A percentile compares a stretch with the other conserved stretches of the same genome.
These are phyloP conservation scores for Apamea monoglypha DNA, from an alignment of 2,888 invertebrate genomes.

Conservation along the genomic window DNA sequence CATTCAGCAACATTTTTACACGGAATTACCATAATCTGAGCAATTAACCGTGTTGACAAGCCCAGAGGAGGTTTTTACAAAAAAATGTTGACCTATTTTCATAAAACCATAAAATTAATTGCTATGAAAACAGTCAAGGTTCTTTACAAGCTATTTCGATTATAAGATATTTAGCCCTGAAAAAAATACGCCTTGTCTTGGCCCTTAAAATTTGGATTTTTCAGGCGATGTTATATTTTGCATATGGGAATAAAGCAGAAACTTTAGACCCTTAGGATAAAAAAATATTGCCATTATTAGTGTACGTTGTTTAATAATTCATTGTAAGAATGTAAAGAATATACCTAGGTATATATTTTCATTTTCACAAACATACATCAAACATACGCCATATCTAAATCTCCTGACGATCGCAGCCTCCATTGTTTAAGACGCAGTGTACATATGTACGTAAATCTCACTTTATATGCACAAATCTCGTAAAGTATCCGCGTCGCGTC, in stretches of 20 bases:
- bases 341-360: background rate
- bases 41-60: slow-evolving; percentile 61
- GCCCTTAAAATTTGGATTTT: background rate
- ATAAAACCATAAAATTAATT: slow-evolving; percentile 1
- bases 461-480: background rate
- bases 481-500: slow-evolving; percentile 18
- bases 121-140: background rate
- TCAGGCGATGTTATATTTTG: background rate
- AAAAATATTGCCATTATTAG: background rate
- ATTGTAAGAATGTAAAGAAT: background rate
- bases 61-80: slow-evolving; percentile 24
- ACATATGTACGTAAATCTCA: slow-evolving; percentile 4
- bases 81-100: slow-evolving; percentile 15
- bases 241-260: background rate
- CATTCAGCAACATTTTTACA: background rate
- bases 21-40: slow-evolving; percentile 62
- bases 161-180: background rate
- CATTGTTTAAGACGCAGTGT: background rate
- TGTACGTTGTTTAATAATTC: background rate
- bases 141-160: background rate
- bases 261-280: no score
- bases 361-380: slow-evolving; percentile 23
- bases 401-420: background rate
- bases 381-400: background rate
- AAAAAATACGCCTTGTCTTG: background rate